These are phyloP conservation scores for Idaea dimidiata DNA, from an alignment of 2,888 invertebrate genomes.

Conservation along the genomic window DNA sequence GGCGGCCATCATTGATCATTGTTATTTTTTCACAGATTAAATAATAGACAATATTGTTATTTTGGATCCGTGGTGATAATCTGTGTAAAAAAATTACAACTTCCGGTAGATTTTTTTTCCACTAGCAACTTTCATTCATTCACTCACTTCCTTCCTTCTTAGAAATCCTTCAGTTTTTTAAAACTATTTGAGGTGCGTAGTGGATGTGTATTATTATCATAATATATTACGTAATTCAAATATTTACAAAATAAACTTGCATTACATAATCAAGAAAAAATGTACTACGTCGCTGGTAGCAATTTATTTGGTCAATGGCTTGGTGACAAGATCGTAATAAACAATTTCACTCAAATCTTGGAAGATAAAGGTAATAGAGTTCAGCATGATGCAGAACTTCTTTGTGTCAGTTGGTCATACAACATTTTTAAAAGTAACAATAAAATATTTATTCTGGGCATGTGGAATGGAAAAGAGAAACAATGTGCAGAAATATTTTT, in stretches of 20 bases:
- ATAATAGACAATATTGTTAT: not conserved
- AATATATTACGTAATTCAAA: no score
- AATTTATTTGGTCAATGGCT: slow-evolving; percentile 73
- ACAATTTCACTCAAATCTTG: slow-evolving; percentile 32
- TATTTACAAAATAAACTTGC: slow-evolving; percentile 11
- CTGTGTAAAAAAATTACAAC: not conserved
- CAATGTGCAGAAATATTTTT: slow-evolving; percentile 42
- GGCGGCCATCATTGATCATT: slow-evolving; percentile 4
- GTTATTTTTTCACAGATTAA: not conserved
- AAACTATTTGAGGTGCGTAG: not conserved
- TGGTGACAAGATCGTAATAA: slow-evolving; percentile 36
- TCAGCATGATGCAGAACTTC: slow-evolving; percentile 33
- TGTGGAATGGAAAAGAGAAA: slow-evolving; percentile 47
- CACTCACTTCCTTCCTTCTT: no score
- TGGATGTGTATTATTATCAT: not conserved
- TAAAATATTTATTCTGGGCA: slow-evolving; percentile 54
- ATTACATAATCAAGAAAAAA: slow-evolving; percentile 27
- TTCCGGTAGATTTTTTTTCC: not conserved
- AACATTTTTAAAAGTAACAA: slow-evolving; percentile 53
- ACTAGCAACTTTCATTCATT: not conserved
- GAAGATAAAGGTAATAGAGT: not conserved
- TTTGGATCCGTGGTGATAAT: not conserved
- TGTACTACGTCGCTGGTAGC: slow-evolving; percentile 56
- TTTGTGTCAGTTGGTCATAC: slow-evolving; percentile 63
- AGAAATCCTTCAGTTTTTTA: not conserved